These are phyloP conservation scores for Chaenocephalus aceratus DNA, from an alignment of 2,113 vertebrate genomes.

Conservation along the genomic window DNA sequence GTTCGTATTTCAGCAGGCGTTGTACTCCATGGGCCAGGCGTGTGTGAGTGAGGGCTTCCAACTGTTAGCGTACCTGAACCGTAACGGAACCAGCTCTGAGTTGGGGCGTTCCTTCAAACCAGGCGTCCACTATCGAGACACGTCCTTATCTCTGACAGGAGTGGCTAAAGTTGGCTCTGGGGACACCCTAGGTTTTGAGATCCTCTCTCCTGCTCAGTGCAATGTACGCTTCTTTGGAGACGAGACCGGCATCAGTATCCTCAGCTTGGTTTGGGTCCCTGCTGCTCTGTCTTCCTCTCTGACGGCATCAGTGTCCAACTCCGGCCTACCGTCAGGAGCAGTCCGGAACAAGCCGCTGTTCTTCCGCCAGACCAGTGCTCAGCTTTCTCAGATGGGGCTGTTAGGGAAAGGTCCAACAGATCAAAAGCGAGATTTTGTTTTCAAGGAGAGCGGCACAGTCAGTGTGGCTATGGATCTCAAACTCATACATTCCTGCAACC, in stretches of 20 bases:
- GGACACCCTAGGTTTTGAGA: slow-evolving; percentile 88
- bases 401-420: slow-evolving; percentile 75
- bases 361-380: slow-evolving; percentile 84
- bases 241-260: slow-evolving; percentile 85
- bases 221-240: slow-evolving; percentile 89
- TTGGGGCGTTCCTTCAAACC: slow-evolving; percentile 85
- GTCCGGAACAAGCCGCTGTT: slow-evolving; percentile 89
- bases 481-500: slow-evolving; percentile 90
- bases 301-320: slow-evolving; percentile 83
- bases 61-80: slow-evolving; percentile 86
- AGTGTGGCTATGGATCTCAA: slow-evolving; percentile 87
- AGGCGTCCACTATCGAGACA: slow-evolving; percentile 90
- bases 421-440: slow-evolving; percentile 86
- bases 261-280: slow-evolving; percentile 91
- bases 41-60: slow-evolving; percentile 89
- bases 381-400: slow-evolving; percentile 80
- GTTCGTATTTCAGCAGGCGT: slow-evolving; percentile 89
- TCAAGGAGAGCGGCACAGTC: slow-evolving; percentile 86
- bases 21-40: slow-evolving; percentile 89
- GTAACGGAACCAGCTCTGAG: slow-evolving; percentile 85
- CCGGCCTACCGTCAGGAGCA: slow-evolving; percentile 85
- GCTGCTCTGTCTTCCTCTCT: slow-evolving; percentile 85
- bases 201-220: slow-evolving; percentile 87
- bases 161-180: slow-evolving; percentile 80
- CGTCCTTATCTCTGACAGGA: slow-evolving; percentile 87